These are phyloP conservation scores for Andrena bucephala DNA, from an alignment of 2,888 invertebrate species.

Conservation along the genomic window DNA sequence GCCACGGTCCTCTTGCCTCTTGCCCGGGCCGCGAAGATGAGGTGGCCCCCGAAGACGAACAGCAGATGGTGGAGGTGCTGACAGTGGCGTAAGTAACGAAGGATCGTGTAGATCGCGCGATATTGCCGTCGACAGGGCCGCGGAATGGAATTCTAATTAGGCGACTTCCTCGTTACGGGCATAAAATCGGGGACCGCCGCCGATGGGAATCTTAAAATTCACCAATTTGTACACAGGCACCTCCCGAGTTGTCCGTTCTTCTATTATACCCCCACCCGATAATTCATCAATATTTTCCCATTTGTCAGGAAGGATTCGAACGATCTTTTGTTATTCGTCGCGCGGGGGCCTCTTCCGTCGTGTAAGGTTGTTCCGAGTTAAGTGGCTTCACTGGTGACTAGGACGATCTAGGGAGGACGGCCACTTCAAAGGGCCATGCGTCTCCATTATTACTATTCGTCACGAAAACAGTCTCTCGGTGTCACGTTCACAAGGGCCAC, in stretches of 20 bases:
- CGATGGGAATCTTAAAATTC: neutral
- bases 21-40: conserved; percentile 67
- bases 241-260: conserved; percentile 12
- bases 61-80: conserved; percentile 65
- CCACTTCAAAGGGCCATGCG: conserved; percentile 32
- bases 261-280: neutral
- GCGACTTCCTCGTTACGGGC: conserved; percentile 37
- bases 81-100: conserved; percentile 72
- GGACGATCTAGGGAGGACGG: neutral
- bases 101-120: conserved; percentile 67
- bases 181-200: neutral
- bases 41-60: conserved; percentile 65
- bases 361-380: neutral
- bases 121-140: conserved; percentile 56
- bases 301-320: neutral
- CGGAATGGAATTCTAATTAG: conserved; percentile 63
- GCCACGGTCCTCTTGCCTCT: conserved; percentile 57
- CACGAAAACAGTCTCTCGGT: conserved; percentile 50
- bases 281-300: neutral
- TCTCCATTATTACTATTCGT: conserved; percentile 58
- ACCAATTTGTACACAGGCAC: conserved; percentile 39
- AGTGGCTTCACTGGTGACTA: neutral
- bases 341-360: neutral
- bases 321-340: conserved; percentile 22
- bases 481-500: conserved; percentile 63